Evolutionary conservation across 2,888 invertebrate genomes (phyloP).

Genomic region (Diloba caeruleocephala): DNA sequence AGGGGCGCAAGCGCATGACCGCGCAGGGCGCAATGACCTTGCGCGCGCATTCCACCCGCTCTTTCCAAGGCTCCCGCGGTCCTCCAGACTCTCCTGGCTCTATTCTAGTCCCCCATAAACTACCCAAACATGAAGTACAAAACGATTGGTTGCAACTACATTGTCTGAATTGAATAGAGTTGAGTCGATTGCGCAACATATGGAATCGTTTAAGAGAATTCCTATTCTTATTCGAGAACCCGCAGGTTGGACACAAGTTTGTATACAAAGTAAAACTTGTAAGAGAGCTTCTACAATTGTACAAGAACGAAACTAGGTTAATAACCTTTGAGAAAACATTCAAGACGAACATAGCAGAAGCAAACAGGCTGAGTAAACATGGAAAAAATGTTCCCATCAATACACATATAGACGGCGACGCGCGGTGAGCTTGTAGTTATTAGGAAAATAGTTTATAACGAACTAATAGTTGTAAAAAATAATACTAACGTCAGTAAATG

Average conservation of each 20-base stretch:
- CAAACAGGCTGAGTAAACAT: slow-evolving; percentile 74
- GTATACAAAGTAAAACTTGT: slow-evolving; percentile 29
- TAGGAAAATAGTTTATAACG: slow-evolving; percentile 43
- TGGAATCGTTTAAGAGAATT: slow-evolving; percentile 26
- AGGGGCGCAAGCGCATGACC: slow-evolving; percentile 84
- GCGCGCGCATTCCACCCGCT: slow-evolving; percentile 85
- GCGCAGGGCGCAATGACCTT: slow-evolving; percentile 89
- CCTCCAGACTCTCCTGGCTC: slow-evolving; percentile 71
- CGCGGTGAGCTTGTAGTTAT: slow-evolving; percentile 22
- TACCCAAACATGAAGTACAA: slow-evolving; percentile 57
- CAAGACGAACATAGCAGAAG: slow-evolving; percentile 63
- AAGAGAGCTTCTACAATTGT: slow-evolving; percentile 50
- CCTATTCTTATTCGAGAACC: slow-evolving; percentile 18
- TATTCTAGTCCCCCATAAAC: slow-evolving; percentile 74
- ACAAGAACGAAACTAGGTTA: slow-evolving; percentile 75
- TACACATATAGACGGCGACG: slow-evolving; percentile 39
- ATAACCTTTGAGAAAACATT: slow-evolving; percentile 77
- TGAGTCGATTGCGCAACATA: slow-evolving; percentile 30
- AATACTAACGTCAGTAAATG: slow-evolving; percentile 5
- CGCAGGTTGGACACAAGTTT: slow-evolving; percentile 15
- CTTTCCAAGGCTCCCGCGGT: slow-evolving; percentile 78
- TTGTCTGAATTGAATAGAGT: slow-evolving; percentile 62
- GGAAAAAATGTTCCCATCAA: slow-evolving; percentile 57
- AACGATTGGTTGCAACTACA: slow-evolving; percentile 57
- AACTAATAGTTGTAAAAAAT: slow-evolving; percentile 30